Conservation (phyloP, 2,888 invertebrate species). For the Odontothrips loti region DNA sequence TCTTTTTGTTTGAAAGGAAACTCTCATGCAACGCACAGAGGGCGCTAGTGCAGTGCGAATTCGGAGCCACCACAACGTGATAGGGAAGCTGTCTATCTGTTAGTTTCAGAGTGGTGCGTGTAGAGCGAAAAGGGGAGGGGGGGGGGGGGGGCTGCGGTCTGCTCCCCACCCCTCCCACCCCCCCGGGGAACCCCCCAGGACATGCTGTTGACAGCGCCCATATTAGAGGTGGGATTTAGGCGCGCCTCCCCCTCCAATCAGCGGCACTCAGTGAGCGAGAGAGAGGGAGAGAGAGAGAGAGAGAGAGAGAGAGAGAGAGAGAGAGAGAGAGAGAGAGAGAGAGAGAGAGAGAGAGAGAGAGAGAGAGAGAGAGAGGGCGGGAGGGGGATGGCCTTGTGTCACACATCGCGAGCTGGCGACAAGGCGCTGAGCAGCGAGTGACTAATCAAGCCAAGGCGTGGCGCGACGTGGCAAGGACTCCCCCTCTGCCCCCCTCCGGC, state of each 20-base stretch:
- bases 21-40: too few species aligned
- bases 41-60: too few species aligned
- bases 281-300: not conserved
- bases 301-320: not conserved
- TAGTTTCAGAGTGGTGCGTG: too few species aligned
- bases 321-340: not conserved
- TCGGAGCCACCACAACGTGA: too few species aligned
- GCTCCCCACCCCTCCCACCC: not conserved
- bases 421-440: not conserved
- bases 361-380: not conserved
- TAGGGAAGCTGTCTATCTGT: too few species aligned
- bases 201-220: conserved; percentile 10
- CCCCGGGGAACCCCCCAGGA: not conserved
- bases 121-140: too few species aligned
- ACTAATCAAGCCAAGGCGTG: not conserved
- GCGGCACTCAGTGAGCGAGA: not conserved
- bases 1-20: too few species aligned
- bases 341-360: not conserved
- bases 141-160: not conserved
- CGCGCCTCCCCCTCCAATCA: conserved; percentile 7
- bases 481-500: too few species aligned
- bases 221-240: conserved; percentile 24
- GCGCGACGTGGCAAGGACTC: not conserved
- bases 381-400: not conserved
- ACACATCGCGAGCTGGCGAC: not conserved